Conservation (phyloP, 2,888 invertebrate genomes). For the Nephrotoma guestfalica region DNA sequence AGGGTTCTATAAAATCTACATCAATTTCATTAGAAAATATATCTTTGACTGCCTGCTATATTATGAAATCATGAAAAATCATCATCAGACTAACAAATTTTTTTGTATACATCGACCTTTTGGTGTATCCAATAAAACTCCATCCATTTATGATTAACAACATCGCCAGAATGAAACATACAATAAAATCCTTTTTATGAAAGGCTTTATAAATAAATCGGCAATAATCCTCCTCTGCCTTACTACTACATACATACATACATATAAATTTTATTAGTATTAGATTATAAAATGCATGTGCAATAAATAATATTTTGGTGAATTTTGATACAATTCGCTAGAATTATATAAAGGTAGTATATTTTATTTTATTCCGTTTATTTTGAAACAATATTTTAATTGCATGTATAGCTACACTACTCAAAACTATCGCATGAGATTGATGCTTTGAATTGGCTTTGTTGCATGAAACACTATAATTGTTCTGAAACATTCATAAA, state of each 20-base stretch:
- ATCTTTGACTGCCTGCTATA: neutral
- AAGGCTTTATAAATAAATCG: conserved; percentile 1
- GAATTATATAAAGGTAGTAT: neutral
- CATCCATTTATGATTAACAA: neutral
- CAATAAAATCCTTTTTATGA: neutral
- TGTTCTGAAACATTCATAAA: neutral
- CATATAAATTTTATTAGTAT: neutral
- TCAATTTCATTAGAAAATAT: neutral
- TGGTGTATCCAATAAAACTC: neutral
- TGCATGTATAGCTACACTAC: neutral
- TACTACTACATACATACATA: neutral
- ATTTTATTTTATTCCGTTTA: neutral
- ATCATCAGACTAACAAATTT: conserved; percentile 1
- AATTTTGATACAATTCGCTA: neutral
- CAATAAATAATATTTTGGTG: neutral
- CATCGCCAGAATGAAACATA: neutral
- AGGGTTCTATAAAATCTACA: neutral
- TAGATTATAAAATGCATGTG: neutral
- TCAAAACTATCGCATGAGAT: neutral
- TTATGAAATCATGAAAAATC: neutral
- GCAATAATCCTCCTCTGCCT: conserved; percentile 1
- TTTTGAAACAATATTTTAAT: neutral
- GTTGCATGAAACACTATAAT: neutral
- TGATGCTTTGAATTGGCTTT: neutral
- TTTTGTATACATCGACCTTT: neutral